Evolutionary conservation across 1,140 invertebrate genomes (phyloP).

Genomic region (Hirudo medicinalis): DNA sequence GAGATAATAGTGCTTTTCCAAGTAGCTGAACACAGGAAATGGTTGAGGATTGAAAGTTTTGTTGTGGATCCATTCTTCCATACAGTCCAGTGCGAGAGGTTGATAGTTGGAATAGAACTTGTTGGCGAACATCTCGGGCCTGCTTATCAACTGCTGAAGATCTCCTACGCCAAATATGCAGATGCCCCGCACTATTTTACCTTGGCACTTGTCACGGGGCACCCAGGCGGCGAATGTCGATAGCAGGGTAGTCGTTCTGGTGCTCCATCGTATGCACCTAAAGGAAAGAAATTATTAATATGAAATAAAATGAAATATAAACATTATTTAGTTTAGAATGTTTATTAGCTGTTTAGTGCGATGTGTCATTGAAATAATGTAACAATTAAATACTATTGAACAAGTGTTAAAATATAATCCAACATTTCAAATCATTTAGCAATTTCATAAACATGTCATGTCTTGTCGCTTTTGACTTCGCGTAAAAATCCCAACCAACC

Average conservation of each 20-base stretch:
- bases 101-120: slow-evolving; percentile 34
- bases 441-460: too few relatives aligned
- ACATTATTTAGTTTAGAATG: neutral
- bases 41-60: neutral
- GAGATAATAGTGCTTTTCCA: neutral
- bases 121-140: slow-evolving; percentile 34
- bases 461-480: neutral
- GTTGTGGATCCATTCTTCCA: slow-evolving; percentile 26
- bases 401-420: too few relatives aligned
- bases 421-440: too few relatives aligned
- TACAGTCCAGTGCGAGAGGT: slow-evolving; percentile 29
- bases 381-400: too few relatives aligned
- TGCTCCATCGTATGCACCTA: neutral
- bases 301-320: neutral
- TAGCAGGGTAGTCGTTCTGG: slow-evolving; percentile 15
- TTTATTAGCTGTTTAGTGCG: neutral
- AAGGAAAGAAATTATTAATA: neutral
- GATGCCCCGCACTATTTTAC: neutral
- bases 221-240: slow-evolving; percentile 12
- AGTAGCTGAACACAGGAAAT: neutral
- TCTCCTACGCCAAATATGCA: slow-evolving; percentile 25
- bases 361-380: neutral
- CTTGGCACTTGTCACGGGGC: neutral
- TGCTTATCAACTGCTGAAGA: slow-evolving; percentile 25
- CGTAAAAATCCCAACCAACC: slow-evolving; percentile 7